These are phyloP conservation scores for Nymphicus hollandicus DNA, from an alignment of 2,113 vertebrate genomes.

Conservation along the genomic window DNA sequence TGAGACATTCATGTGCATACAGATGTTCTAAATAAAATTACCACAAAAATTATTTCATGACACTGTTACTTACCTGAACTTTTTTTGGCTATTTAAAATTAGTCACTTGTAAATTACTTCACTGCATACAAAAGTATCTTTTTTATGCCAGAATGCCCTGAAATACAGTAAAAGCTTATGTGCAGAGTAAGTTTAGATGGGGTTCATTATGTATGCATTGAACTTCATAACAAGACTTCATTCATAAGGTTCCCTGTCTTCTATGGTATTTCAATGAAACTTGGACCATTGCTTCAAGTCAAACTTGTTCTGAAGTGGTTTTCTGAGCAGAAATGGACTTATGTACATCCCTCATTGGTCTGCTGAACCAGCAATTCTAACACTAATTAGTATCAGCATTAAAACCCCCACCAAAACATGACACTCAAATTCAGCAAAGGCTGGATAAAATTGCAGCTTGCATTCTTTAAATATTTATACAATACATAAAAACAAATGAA, in stretches of 20 bases:
- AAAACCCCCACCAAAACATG: slow-evolving; percentile 42
- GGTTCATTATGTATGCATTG: not conserved
- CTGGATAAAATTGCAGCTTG: slow-evolving; percentile 60
- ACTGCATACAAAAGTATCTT: not conserved
- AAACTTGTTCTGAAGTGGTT: not conserved
- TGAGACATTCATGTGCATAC: not conserved
- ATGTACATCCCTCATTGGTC: not conserved
- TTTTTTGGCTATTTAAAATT: not conserved
- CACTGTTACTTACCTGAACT: not conserved
- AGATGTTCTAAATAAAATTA: not conserved
- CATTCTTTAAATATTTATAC: slow-evolving; percentile 71
- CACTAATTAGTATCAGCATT: slow-evolving; percentile 28
- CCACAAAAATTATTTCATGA: not conserved
- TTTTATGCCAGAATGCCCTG: not conserved
- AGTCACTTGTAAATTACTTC: not conserved
- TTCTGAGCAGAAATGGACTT: not conserved
- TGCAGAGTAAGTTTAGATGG: not conserved
- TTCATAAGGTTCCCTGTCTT: not conserved
- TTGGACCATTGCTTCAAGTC: not conserved
- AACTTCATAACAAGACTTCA: not conserved
- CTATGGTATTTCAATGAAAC: not conserved
- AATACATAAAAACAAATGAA: slow-evolving; percentile 70
- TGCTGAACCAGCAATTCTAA: slow-evolving; percentile 47
- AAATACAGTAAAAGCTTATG: not conserved
- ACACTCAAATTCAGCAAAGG: slow-evolving; percentile 38